Percentiles rank a stretch among this genome's conserved stretches.
Evolutionary conservation across 92 coral and sea anemone genomes (phyloP).

Genomic region (Blastomussa wellsi): DNA sequence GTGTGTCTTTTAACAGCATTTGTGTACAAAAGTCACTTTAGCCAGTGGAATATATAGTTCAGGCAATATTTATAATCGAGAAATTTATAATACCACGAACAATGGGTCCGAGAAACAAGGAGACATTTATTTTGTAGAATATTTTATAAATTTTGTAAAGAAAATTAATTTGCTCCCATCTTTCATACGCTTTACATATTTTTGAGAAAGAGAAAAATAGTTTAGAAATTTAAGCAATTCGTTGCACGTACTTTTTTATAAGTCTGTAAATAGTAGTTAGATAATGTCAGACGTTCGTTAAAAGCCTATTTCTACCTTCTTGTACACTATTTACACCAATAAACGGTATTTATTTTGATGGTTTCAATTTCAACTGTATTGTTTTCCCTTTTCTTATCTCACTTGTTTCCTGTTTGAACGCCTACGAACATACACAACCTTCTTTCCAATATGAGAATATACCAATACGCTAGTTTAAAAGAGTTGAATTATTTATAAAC

Average conservation of each 20-base stretch:
- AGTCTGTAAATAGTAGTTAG: background rate
- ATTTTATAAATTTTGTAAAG: background rate
- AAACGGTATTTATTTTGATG: too few species aligned
- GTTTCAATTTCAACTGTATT: too few species aligned
- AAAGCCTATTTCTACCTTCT: too few species aligned
- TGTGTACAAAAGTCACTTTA: background rate
- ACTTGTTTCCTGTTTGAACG: too few species aligned
- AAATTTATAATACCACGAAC: too few species aligned
- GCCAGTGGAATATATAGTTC: background rate
- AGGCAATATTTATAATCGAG: background rate
- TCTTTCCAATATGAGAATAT: too few species aligned
- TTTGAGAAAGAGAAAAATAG: background rate
- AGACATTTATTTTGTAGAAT: background rate
- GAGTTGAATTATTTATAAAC: too few species aligned
- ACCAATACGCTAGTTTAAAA: too few species aligned
- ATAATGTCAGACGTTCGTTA: background rate
- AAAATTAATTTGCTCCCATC: background rate
- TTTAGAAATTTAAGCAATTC: background rate
- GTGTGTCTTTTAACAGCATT: background rate
- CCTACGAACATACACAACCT: too few species aligned
- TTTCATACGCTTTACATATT: background rate
- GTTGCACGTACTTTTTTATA: constrained; percentile 1
- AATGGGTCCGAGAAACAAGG: too few species aligned
- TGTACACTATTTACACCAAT: too few species aligned
- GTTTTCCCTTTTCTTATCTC: too few species aligned